Percentiles rank a stretch among this genome's conserved stretches.
These are phyloP conservation scores for Epistrophe grossulariae DNA, from an alignment of 2,888 invertebrate species.

Conservation along the genomic window DNA sequence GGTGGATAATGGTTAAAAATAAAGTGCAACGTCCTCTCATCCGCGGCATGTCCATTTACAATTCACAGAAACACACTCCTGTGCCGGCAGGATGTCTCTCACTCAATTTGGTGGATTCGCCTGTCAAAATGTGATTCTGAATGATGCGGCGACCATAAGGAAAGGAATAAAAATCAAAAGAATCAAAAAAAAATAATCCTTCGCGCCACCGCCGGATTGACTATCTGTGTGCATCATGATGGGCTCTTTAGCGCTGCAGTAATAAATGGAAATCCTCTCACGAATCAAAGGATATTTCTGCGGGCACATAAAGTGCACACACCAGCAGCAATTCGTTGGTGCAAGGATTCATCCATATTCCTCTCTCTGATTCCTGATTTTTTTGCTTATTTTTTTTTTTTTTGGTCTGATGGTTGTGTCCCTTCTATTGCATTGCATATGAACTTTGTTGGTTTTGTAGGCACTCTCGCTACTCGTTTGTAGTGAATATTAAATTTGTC, in stretches of 20 bases:
- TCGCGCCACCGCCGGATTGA: slow-evolving; percentile 14
- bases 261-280: slow-evolving; percentile 73
- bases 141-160: slow-evolving; percentile 57
- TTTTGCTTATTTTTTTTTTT: background rate
- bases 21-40: slow-evolving; percentile 60
- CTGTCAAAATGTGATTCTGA: slow-evolving; percentile 73
- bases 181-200: no score
- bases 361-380: slow-evolving; percentile 15
- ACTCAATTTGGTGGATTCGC: slow-evolving; percentile 74
- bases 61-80: slow-evolving; percentile 34
- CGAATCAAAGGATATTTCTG: slow-evolving; percentile 76
- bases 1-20: slow-evolving; percentile 38
- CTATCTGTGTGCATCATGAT: slow-evolving; percentile 47
- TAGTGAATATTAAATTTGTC: slow-evolving; percentile 73
- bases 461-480: slow-evolving; percentile 48
- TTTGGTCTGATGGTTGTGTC: slow-evolving; percentile 16
- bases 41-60: slow-evolving; percentile 65
- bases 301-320: slow-evolving; percentile 74
- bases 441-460: slow-evolving; percentile 51
- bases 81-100: slow-evolving; percentile 63
- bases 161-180: slow-evolving; percentile 18
- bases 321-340: slow-evolving; percentile 52
- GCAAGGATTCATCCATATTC: slow-evolving; percentile 49
- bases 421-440: slow-evolving; percentile 8
- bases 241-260: slow-evolving; percentile 62